A percentile compares a stretch with the other conserved stretches of the same genome.
Conservation (phyloP, 2,888 invertebrate genomes). For the Heliconius ismenius region DNA sequence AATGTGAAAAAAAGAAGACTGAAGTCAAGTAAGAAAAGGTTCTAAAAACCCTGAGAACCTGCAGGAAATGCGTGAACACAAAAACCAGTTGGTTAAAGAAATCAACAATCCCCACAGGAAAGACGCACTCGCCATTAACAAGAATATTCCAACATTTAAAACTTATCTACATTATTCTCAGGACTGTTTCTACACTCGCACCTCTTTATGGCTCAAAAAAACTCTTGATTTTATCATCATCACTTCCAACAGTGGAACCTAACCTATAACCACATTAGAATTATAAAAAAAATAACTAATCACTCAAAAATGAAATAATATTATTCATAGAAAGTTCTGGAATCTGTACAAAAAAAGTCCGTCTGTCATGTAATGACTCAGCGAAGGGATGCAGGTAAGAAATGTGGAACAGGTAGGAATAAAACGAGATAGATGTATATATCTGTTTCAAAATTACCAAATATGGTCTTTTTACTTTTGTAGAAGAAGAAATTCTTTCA, state of each 20-base stretch:
- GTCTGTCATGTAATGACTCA: slow-evolving; percentile 50
- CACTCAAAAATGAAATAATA: slow-evolving; percentile 23
- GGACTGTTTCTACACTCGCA: background rate
- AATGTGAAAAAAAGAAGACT: background rate
- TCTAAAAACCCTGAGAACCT: background rate
- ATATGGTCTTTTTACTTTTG: background rate
- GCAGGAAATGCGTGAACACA: background rate
- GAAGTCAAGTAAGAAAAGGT: background rate
- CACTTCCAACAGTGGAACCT: background rate
- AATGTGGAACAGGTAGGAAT: slow-evolving; percentile 57
- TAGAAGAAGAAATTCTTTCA: slow-evolving; percentile 1
- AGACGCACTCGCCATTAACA: too few relatives aligned
- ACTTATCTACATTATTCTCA: background rate
- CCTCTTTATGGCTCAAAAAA: background rate
- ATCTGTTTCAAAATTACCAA: slow-evolving; percentile 7
- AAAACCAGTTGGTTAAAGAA: background rate
- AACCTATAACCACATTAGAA: slow-evolving; percentile 4
- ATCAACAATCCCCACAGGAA: background rate
- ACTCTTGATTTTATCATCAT: background rate
- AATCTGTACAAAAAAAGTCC: slow-evolving; percentile 24
- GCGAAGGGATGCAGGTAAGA: slow-evolving; percentile 53
- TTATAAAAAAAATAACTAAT: slow-evolving; percentile 1
- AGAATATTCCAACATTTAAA: background rate
- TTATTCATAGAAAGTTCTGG: slow-evolving; percentile 20
- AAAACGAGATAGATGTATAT: slow-evolving; percentile 45